These are phyloP conservation scores for Forficula auricularia DNA, from an alignment of 1,140 invertebrate genomes.

Conservation along the genomic window DNA sequence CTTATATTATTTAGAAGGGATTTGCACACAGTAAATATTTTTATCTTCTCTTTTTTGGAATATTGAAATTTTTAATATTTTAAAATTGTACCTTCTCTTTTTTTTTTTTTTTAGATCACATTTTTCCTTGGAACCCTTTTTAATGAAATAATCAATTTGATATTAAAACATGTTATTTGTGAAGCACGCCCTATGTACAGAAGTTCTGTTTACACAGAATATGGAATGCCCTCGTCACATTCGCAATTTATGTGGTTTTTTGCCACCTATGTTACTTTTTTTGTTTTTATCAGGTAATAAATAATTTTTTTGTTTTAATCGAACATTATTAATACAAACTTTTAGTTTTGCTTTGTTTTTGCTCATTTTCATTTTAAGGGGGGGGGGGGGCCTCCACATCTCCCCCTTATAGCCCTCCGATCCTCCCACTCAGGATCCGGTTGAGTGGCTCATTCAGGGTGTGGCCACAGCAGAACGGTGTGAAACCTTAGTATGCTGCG, in stretches of 20 bases:
- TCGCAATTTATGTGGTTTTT: slow-evolving; percentile 89
- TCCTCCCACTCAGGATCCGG: no score
- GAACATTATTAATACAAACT: no score
- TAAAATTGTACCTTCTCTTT: slow-evolving; percentile 10
- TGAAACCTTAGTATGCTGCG: no score
- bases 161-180: slow-evolving; percentile 65
- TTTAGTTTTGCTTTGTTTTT: no score
- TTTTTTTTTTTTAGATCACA: slow-evolving; percentile 45
- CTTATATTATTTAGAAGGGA: slow-evolving; percentile 77
- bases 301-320: slow-evolving; percentile 16
- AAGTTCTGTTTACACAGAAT: slow-evolving; percentile 56
- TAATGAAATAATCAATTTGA: slow-evolving; percentile 64
- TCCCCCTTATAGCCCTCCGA: no score
- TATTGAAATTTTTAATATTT: slow-evolving; percentile 9
- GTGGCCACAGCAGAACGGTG: no score
- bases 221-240: slow-evolving; percentile 89
- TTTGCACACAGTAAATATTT: slow-evolving; percentile 64
- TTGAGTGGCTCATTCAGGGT: no score
- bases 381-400: no score
- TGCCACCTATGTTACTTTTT: slow-evolving; percentile 66
- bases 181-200: slow-evolving; percentile 57
- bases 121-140: slow-evolving; percentile 64
- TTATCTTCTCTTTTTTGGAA: slow-evolving; percentile 11
- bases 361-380: no score
- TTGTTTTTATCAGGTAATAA: slow-evolving; percentile 77